Evolutionary conservation across 2,888 invertebrate species (phyloP).

Genomic region (Stratiomys singularior): DNA sequence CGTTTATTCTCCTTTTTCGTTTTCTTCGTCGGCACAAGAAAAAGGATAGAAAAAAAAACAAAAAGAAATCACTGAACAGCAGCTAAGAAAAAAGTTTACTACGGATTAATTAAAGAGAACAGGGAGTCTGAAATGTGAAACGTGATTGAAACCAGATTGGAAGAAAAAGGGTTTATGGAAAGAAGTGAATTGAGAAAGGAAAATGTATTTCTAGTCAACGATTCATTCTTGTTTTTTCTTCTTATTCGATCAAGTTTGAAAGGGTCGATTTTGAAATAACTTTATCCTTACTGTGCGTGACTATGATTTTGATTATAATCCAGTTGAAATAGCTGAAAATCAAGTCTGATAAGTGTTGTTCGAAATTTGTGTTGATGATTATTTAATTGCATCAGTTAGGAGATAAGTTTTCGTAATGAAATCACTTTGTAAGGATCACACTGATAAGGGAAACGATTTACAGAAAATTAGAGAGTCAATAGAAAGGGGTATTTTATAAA

Average conservation of each 20-base stretch:
- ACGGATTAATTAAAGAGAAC: constrained; percentile 50
- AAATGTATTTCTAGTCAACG: neutral
- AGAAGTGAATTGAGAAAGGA: constrained; percentile 12
- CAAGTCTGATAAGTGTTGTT: too few relatives aligned
- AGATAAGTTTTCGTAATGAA: too few relatives aligned
- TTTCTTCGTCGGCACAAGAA: neutral
- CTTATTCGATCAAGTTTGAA: neutral
- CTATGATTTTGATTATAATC: constrained; percentile 30
- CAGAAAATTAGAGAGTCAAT: too few relatives aligned
- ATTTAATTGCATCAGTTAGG: too few relatives aligned
- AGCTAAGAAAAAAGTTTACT: constrained; percentile 30
- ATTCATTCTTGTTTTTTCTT: neutral
- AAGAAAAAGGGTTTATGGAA: constrained; percentile 17
- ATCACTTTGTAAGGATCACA: too few relatives aligned
- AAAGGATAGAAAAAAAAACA: neutral
- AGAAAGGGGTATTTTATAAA: too few relatives aligned
- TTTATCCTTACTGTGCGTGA: constrained; percentile 44
- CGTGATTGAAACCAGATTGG: constrained; percentile 33
- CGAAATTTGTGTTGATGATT: too few relatives aligned
- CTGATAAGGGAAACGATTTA: too few relatives aligned
- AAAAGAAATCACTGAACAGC: neutral
- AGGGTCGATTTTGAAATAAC: neutral
- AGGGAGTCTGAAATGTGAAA: constrained; percentile 15
- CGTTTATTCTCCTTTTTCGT: constrained; percentile 45
- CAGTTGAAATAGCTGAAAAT: too few relatives aligned